Evolutionary conservation across 1,140 invertebrate genomes (phyloP).

Genomic region (Neodiprion lecontei): DNA sequence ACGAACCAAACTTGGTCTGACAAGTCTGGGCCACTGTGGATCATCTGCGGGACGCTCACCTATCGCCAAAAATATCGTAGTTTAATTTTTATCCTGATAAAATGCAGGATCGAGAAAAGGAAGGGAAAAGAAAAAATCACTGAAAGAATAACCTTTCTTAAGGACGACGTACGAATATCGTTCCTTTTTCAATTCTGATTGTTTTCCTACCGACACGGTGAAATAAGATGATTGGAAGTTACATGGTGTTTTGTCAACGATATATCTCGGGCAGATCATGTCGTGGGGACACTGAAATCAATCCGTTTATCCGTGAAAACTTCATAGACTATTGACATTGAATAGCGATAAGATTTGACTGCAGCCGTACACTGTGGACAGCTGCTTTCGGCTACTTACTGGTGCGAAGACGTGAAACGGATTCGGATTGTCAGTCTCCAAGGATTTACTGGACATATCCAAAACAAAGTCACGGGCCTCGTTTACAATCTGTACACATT

Average conservation of each 20-base stretch:
- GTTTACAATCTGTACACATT: conserved; percentile 64
- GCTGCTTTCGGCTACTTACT: conserved; percentile 59
- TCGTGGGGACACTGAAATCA: conserved; percentile 81
- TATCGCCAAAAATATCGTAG: conserved; percentile 32
- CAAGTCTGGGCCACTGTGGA: conserved; percentile 78
- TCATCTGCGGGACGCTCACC: conserved; percentile 57
- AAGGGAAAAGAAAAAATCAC: conserved; percentile 17
- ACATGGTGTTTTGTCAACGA: conserved; percentile 71
- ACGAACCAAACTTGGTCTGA: conserved; percentile 70
- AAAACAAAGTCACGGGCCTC: conserved; percentile 80
- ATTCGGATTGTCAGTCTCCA: conserved; percentile 36
- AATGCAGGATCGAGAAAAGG: background rate
- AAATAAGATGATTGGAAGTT: conserved; percentile 76
- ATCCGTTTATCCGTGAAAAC: no score
- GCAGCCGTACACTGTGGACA: background rate
- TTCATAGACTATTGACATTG: conserved; percentile 18
- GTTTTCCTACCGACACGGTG: conserved; percentile 61
- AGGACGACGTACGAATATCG: conserved; percentile 80
- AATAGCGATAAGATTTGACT: conserved; percentile 25
- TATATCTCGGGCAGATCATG: conserved; percentile 72
- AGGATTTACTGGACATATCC: conserved; percentile 44
- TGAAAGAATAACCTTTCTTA: conserved; percentile 71
- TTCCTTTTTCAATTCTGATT: conserved; percentile 59
- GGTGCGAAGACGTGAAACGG: conserved; percentile 75
- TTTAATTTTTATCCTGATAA: conserved; percentile 17